Percentiles rank a stretch among this genome's conserved stretches.
These are phyloP conservation scores for Drosophila leonis DNA, from an alignment of 2,888 invertebrate genomes.

Conservation along the genomic window DNA sequence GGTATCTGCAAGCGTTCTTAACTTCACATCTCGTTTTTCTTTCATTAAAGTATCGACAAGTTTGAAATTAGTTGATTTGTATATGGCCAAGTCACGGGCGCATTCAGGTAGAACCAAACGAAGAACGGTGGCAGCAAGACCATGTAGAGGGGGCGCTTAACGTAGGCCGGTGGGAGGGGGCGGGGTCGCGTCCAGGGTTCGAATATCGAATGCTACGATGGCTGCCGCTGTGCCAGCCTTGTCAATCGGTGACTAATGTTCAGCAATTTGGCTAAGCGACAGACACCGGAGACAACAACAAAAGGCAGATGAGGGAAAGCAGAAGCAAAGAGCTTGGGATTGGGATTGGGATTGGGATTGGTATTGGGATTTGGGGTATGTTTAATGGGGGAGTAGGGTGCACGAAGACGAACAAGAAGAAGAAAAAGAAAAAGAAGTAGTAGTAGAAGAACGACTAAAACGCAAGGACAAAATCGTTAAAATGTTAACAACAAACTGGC, in stretches of 20 bases:
- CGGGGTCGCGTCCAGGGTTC: background rate
- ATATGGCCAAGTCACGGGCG: constrained; percentile 41
- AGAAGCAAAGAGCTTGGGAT: constrained; percentile 3
- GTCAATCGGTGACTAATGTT: constrained; percentile 82
- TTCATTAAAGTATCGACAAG: constrained; percentile 72
- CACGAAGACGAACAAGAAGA: background rate
- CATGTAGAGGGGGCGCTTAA: background rate
- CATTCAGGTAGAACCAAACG: constrained; percentile 45
- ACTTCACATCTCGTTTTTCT: constrained; percentile 21
- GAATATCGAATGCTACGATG: constrained; percentile 58
- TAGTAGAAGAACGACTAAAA: constrained; percentile 50
- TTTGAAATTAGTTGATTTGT: constrained; percentile 77
- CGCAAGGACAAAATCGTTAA: constrained; percentile 82
- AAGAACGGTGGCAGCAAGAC: background rate
- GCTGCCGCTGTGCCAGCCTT: constrained; percentile 57
- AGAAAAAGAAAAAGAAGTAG: constrained; percentile 5
- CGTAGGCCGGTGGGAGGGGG: background rate
- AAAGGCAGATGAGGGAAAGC: constrained; percentile 26
- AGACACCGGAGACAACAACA: constrained; percentile 71
- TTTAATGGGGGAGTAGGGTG: background rate
- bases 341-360: background rate
- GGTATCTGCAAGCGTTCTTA: background rate
- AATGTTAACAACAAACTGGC: constrained; percentile 80
- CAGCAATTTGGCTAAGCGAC: constrained; percentile 81
- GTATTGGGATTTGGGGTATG: constrained; percentile 2